Conservation (phyloP, 2,888 invertebrate genomes). For the Zaprionus bogoriensis region DNA sequence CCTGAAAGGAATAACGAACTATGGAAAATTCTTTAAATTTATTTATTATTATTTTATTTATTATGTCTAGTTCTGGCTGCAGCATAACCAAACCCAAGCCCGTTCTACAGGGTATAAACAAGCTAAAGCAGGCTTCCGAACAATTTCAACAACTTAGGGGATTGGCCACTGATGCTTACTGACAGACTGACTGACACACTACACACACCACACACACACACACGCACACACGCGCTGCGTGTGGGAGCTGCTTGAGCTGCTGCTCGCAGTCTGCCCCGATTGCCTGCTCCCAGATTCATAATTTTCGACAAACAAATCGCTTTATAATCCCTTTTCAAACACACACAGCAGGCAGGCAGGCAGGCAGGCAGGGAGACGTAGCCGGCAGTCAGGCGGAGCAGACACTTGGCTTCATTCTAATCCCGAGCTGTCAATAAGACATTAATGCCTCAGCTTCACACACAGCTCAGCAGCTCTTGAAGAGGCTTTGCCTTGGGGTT, state of each 20-base stretch:
- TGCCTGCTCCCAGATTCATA: constrained; percentile 64
- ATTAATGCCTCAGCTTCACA: constrained; percentile 66
- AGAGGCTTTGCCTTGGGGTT: constrained; percentile 24
- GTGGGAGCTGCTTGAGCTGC: constrained; percentile 59
- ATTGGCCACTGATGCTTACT: constrained; percentile 18
- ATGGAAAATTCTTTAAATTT: no score
- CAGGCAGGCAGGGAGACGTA: neutral
- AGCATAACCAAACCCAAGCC: no score
- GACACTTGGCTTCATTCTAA: constrained; percentile 69
- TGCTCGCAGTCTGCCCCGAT: constrained; percentile 21
- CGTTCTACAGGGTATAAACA: constrained; percentile 11
- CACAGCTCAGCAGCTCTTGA: constrained; percentile 48
- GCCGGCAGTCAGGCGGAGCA: constrained; percentile 13
- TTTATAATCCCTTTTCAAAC: constrained; percentile 76
- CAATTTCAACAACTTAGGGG: constrained; percentile 41
- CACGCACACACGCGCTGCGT: constrained; percentile 47
- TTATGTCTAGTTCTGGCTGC: neutral
- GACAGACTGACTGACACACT: constrained; percentile 14
- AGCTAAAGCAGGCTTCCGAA: constrained; percentile 25
- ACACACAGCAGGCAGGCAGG: constrained; percentile 26
- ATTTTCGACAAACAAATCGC: constrained; percentile 75
- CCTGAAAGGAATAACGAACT: no score
- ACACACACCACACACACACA: constrained; percentile 39
- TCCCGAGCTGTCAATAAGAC: constrained; percentile 74
- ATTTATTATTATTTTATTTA: neutral